A percentile compares a stretch with the other conserved stretches of the same genome.
Conservation (phyloP, 2,888 invertebrate species). For the Dynastes tityus region DNA sequence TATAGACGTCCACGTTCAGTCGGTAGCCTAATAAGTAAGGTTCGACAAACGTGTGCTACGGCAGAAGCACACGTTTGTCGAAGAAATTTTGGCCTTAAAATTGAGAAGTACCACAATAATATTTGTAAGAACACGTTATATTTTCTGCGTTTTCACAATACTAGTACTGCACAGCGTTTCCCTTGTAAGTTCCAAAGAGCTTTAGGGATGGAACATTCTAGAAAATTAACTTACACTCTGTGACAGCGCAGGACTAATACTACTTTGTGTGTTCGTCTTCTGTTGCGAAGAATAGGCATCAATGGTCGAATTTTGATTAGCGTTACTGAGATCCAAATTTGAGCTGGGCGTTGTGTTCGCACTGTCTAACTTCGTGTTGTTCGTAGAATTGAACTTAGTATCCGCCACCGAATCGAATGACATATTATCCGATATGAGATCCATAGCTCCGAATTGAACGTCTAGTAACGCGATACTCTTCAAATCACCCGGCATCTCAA, state of each 20-base stretch:
- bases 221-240: slow-evolving; percentile 61
- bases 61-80: no score
- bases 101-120: no score
- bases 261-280: slow-evolving; percentile 66
- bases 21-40: no score
- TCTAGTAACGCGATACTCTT: slow-evolving; percentile 86
- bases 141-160: no score
- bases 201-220: no score
- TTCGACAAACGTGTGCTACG: no score
- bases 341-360: slow-evolving; percentile 61
- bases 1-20: no score
- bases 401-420: slow-evolving; percentile 70
- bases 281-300: slow-evolving; percentile 69
- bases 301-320: slow-evolving; percentile 71
- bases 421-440: slow-evolving; percentile 77
- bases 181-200: no score
- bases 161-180: no score
- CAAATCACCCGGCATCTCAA: slow-evolving; percentile 96
- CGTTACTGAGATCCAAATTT: slow-evolving; percentile 68
- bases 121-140: no score
- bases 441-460: slow-evolving; percentile 94
- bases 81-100: no score
- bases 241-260: slow-evolving; percentile 69
- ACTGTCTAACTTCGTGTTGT: slow-evolving; percentile 63
- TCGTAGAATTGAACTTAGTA: slow-evolving; percentile 70